Conservation (phyloP, 53 echinoderm and acorn worm species). For the Stichopus horrens region DNA sequence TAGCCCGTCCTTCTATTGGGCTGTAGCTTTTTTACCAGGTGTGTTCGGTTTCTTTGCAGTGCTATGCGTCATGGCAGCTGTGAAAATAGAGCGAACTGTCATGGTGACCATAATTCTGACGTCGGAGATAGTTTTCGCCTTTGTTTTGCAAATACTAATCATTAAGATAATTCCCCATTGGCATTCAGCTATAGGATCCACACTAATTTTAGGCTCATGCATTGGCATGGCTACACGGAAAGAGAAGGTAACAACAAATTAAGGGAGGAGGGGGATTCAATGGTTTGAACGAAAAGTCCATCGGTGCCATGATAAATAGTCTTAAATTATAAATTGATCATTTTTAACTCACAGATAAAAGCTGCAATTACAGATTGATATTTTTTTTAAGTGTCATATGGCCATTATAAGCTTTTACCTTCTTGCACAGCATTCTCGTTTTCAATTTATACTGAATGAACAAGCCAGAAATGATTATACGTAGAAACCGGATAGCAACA, state of each 20-base stretch:
- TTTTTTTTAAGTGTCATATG: too few species aligned
- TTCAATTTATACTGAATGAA: too few species aligned
- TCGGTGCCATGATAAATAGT: too few species aligned
- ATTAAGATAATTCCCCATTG: slow-evolving; percentile 25
- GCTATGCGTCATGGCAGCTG: neutral
- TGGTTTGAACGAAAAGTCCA: too few species aligned
- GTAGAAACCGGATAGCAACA: too few species aligned
- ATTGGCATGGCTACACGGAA: slow-evolving; percentile 33
- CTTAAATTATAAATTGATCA: too few species aligned
- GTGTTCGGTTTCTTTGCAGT: slow-evolving; percentile 10
- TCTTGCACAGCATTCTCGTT: too few species aligned
- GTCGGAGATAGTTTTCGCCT: slow-evolving; percentile 7
- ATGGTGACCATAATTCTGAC: slow-evolving; percentile 25
- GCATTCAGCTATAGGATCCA: slow-evolving; percentile 31
- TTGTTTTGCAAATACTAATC: slow-evolving; percentile 13
- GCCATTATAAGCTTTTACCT: too few species aligned
- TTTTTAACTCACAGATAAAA: too few species aligned
- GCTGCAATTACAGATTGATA: too few species aligned
- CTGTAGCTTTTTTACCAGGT: slow-evolving; percentile 4
- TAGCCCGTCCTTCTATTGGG: slow-evolving; percentile 22
- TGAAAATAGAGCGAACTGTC: slow-evolving; percentile 25
- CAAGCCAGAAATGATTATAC: too few species aligned
- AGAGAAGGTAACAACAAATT: neutral
- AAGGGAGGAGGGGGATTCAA: too few species aligned
- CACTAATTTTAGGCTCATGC: neutral